These are phyloP conservation scores for Scortum barcoo DNA, from an alignment of 2,113 vertebrate genomes.

Conservation along the genomic window DNA sequence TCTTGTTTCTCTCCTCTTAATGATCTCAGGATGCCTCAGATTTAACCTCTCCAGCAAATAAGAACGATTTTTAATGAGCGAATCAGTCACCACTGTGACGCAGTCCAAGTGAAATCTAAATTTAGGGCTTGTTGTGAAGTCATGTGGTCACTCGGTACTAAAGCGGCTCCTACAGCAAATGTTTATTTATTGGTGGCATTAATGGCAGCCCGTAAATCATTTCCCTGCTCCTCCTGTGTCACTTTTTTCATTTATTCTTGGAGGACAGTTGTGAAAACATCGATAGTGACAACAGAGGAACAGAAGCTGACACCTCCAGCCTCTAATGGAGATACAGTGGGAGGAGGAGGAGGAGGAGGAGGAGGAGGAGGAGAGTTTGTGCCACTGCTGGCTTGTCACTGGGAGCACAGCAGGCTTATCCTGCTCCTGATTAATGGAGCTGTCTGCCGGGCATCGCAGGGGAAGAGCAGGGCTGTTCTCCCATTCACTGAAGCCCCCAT, in stretches of 20 bases:
- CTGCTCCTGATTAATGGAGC: constrained; percentile 80
- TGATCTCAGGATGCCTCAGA: neutral
- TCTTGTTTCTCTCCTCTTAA: neutral
- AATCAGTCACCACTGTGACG: neutral
- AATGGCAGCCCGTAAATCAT: constrained; percentile 53
- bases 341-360: constrained; percentile 53
- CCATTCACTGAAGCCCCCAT: constrained; percentile 54
- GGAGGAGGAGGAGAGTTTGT: constrained; percentile 48
- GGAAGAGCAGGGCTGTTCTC: constrained; percentile 53
- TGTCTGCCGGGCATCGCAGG: constrained; percentile 66
- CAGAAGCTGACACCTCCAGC: constrained; percentile 66
- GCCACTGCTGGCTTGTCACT: constrained; percentile 71
- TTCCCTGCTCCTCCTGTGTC: constrained; percentile 25
- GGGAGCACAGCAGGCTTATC: constrained; percentile 73
- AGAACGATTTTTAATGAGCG: neutral
- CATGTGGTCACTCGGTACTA: constrained; percentile 2
- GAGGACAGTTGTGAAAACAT: constrained; percentile 80
- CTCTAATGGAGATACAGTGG: constrained; percentile 75
- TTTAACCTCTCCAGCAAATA: neutral
- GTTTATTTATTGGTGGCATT: constrained; percentile 66
- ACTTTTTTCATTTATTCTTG: constrained; percentile 62
- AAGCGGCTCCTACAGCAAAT: constrained; percentile 51
- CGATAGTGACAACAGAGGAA: constrained; percentile 54
- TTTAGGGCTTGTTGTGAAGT: neutral
- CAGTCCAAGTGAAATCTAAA: neutral